Base-by-base conservation (phyloP, 2,113 vertebrate species). In the Datnioides undecimradiatus region DNA sequence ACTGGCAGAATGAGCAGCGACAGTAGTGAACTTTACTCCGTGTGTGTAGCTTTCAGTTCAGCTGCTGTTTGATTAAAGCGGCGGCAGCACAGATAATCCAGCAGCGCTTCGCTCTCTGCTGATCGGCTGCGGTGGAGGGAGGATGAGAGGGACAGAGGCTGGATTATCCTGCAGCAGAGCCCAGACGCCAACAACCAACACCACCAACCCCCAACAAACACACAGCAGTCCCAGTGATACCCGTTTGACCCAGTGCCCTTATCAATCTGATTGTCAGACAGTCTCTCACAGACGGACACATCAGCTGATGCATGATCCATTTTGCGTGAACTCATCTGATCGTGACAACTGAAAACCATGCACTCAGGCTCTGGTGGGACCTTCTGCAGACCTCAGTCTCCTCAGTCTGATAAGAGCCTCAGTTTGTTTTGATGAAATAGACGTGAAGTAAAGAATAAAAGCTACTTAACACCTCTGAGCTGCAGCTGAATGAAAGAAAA, bases 1-100 rank as follows among this genome's bases (percentile, higher is more conserved):
- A 36, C 27, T 2, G 23, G 55, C 6, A 34, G 3, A 65, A 29
- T 63, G 36, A 60, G 52, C 43, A 38, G 74, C 29, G 75, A 54
- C 6, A 0, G 9, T 7, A 3, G 62, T 79, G 74, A 87, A 62
- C 86, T 80, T 87, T 72, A 58, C 46, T n/a, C 70, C 21, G 12
- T 76, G 40, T 70, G 63, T 62, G 36, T 21, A 2, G 13, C 48
- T 27, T 31, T 9, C 16, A 45, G 79, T 66, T 64, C 57, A 48
- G 73, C 68, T 72, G 80, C 68, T 80, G 86, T 90, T 91, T 87
- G 79, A 80, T 86, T 52, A 84, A 76, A 84, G 49, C 38, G 7
- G n/a, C 82, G 63, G 43, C 73, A 72, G 33, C 38, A 49, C 54
- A 67, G 81, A 75, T 91, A 84, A 92, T 89, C 92, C 82, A 68